phyloP scores from a whole-genome alignment of 2,113 vertebrate species.

The Strigops habroptila region DNA sequence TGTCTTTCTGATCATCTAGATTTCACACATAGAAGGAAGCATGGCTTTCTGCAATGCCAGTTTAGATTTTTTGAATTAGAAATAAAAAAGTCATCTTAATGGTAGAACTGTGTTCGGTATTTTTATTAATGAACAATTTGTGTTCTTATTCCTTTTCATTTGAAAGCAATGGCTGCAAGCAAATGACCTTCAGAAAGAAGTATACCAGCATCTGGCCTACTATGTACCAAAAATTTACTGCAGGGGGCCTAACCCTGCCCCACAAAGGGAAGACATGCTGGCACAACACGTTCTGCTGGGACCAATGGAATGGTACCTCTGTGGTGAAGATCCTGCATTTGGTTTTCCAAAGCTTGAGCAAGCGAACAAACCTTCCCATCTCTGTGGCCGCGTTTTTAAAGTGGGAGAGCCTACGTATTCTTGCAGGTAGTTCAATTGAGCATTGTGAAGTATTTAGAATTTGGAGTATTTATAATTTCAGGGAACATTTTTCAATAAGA shows the following conservation, averaged over 20 bases:
- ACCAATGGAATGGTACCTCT: conserved; percentile 94
- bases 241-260: conserved; percentile 83
- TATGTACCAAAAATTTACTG: conserved; percentile 95
- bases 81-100: not conserved
- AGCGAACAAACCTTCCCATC: conserved; percentile 88
- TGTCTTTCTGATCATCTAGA: not conserved
- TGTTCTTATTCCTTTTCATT: conserved; percentile 35
- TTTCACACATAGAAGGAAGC: not conserved
- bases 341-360: conserved; percentile 89
- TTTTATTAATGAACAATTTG: conserved; percentile 5
- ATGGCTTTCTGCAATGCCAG: not conserved
- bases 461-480: not conserved
- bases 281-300: conserved; percentile 86
- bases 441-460: not conserved
- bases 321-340: conserved; percentile 86
- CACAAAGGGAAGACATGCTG: conserved; percentile 88
- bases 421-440: conserved; percentile 84
- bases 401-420: conserved; percentile 97
- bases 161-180: conserved; percentile 88
- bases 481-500: not conserved
- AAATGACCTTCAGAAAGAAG: conserved; percentile 85
- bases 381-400: conserved; percentile 97
- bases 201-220: conserved; percentile 87
- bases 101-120: not conserved
- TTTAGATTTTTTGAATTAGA: not conserved